Percentiles rank a stretch among this genome's conserved stretches.
These are phyloP conservation scores for Pyralis farinalis DNA, from an alignment of 2,888 invertebrate species.

Conservation along the genomic window DNA sequence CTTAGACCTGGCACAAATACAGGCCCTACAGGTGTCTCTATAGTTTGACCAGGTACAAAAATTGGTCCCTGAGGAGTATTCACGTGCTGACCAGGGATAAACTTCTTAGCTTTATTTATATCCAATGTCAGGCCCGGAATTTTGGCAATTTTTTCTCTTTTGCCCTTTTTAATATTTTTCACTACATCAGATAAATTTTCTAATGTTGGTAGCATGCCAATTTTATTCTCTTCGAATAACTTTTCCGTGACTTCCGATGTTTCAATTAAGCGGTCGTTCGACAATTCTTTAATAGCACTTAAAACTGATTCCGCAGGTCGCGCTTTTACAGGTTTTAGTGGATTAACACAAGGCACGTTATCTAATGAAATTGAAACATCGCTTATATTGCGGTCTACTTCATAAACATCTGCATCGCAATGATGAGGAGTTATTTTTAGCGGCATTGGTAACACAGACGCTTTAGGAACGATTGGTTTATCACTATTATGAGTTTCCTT, in stretches of 20 bases:
- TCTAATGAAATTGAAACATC: constrained; percentile 80
- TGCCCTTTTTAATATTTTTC: constrained; percentile 81
- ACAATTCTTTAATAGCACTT: constrained; percentile 74
- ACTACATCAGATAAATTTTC: constrained; percentile 84
- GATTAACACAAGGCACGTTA: constrained; percentile 82
- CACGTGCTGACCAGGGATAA: constrained; percentile 86
- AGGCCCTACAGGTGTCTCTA: constrained; percentile 84
- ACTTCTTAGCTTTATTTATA: constrained; percentile 84
- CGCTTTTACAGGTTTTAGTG: constrained; percentile 77
- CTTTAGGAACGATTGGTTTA: constrained; percentile 69
- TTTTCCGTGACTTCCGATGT: constrained; percentile 83
- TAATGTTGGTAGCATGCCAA: constrained; percentile 82
- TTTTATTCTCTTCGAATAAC: constrained; percentile 73
- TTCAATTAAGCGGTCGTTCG: constrained; percentile 78
- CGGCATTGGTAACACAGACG: constrained; percentile 67
- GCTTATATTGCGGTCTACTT: constrained; percentile 72
- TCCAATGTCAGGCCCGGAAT: constrained; percentile 84
- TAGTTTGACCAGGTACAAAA: constrained; percentile 88
- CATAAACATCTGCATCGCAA: constrained; percentile 73
- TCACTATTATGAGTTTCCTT: constrained; percentile 67
- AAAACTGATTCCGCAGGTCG: constrained; percentile 69
- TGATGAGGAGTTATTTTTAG: constrained; percentile 70
- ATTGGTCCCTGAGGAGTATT: constrained; percentile 85
- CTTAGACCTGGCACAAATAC: constrained; percentile 88
- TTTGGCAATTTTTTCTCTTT: constrained; percentile 79